Base-by-base conservation (phyloP, 2,113 vertebrate genomes). In the Oxyura jamaicensis region DNA sequence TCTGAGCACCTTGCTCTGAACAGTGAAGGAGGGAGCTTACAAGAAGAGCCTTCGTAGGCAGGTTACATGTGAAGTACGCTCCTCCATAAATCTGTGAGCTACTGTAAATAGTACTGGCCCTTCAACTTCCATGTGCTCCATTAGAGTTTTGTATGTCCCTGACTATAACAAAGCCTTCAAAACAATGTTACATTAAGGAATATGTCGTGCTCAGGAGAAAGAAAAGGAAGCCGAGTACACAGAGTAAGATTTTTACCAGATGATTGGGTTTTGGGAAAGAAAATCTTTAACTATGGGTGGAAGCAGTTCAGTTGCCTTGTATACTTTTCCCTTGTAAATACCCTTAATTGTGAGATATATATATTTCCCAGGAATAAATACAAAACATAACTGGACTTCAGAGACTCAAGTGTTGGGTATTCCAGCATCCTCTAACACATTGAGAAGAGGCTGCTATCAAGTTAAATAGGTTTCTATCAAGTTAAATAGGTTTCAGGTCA, bases 121-220 rank as follows among this genome's bases (percentile, higher is more conserved):
- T 76, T 73, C 33, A 86, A 8, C 14, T 48, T 65, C 10, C 15
- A 13, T 0, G 0, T 42, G 12, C 7, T 7, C 11, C 29, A 46
- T 41, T 7, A 15, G 3, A 29, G 3, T 41, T 41, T 59, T 18
- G 11, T 56, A 1, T 50, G 3, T 22, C 17, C 68, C 13, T 65
- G 36, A 1, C 6, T 12, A 1, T 1, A 89, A 46, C 15, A 15
- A 68, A 21, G 65, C 35, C 46, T 60, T 36, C 8, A 53, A 10
- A 58, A 29, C 14, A 28, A 4, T 36, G 8, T 14, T 68, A 48
- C 22, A 58, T 23, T 4, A 11, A 55, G 13, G 18, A 67, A 7
- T 2, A 10, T n/a, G 1, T 22, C 41, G 13, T 12, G n/a, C 33
- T 42, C 18, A 19, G 44, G n/a, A 80, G n/a, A 48, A 50, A 50